Percentiles rank a stretch among this genome's conserved stretches.
phyloP scores from a whole-genome alignment of 2,113 vertebrate genomes.

The Cephalopterus ornatus region DNA sequence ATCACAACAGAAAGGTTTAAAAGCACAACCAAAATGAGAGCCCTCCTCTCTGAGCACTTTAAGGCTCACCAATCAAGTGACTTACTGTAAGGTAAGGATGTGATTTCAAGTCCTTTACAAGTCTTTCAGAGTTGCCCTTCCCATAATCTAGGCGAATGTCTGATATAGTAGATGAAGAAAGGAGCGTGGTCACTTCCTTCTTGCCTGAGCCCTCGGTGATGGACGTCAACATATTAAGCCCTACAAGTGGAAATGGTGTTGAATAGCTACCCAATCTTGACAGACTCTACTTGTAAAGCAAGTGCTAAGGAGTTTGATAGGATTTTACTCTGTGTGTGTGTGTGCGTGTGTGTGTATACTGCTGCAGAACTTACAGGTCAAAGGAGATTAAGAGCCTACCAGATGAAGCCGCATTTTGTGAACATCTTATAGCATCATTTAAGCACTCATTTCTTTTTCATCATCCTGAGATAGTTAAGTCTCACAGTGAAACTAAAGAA shows the following conservation, averaged over 20 bases:
- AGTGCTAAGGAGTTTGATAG: neutral
- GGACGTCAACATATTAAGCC: neutral
- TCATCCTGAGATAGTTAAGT: neutral
- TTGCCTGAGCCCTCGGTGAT: neutral
- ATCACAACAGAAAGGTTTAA: neutral
- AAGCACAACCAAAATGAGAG: neutral
- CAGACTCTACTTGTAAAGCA: neutral
- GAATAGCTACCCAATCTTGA: neutral
- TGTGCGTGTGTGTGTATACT: neutral
- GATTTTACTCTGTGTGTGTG: neutral
- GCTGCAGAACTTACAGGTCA: neutral
- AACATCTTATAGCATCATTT: fast-evolving
- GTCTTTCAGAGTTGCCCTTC: neutral
- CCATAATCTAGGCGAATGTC: too few species aligned
- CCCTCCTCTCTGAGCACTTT: neutral
- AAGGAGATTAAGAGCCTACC: neutral
- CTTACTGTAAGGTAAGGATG: neutral
- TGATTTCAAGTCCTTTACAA: neutral
- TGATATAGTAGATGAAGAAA: neutral
- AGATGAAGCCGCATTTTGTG: neutral
- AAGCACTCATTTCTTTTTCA: neutral
- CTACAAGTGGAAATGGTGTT: neutral
- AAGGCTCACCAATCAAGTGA: neutral
- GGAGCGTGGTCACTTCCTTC: neutral
- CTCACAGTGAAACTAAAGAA: neutral